phyloP scores from a whole-genome alignment of 2,113 vertebrate genomes.

The Cisticola juncidis region DNA sequence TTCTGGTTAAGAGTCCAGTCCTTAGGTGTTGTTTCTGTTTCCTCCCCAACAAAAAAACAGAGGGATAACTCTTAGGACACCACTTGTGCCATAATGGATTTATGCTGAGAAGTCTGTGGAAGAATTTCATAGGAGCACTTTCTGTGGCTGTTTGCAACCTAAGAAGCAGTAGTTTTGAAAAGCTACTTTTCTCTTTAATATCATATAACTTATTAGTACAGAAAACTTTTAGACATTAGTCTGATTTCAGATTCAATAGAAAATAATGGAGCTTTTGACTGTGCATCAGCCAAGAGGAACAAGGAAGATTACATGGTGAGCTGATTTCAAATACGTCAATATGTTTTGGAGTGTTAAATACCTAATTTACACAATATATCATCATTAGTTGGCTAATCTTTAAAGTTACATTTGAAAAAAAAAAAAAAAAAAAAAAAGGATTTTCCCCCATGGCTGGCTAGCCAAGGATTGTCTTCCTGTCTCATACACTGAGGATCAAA shows the following conservation, averaged over 20 bases:
- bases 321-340: conserved; percentile 26
- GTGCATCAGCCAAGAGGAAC: conserved; percentile 47
- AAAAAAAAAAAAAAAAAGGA: not conserved
- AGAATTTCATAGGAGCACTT: not conserved
- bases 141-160: not conserved
- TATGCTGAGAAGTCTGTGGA: not conserved
- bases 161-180: not conserved
- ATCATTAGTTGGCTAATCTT: conserved; percentile 22
- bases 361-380: conserved; percentile 34
- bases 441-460: not conserved
- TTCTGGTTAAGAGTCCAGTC: not conserved
- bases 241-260: conserved; percentile 33
- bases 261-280: conserved; percentile 40
- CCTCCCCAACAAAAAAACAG: not conserved
- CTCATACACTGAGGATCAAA: not conserved
- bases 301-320: conserved; percentile 34
- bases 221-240: conserved; percentile 33
- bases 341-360: conserved; percentile 50
- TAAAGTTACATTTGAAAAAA: not conserved
- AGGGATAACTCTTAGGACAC: not conserved
- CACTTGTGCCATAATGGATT: not conserved
- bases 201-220: not conserved
- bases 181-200: not conserved
- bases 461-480: not conserved
- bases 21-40: not conserved